A percentile compares a stretch with the other conserved stretches of the same genome.
These are phyloP conservation scores for Nomada hirtipes DNA, from an alignment of 2,888 invertebrate species.

Conservation along the genomic window DNA sequence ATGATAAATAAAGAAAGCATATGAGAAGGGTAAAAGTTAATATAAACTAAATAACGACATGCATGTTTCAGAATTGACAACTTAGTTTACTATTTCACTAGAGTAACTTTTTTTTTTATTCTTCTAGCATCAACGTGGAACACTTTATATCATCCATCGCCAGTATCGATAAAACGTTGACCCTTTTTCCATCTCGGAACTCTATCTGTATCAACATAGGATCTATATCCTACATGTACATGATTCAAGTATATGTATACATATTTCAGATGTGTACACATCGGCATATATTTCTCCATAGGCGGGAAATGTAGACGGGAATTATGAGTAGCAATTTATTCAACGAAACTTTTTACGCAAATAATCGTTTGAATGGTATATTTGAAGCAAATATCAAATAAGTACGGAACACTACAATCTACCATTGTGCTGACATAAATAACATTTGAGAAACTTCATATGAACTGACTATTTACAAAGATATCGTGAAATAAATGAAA, in stretches of 20 bases:
- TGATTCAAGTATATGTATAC: conserved; percentile 9
- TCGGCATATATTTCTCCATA: neutral
- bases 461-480: too few species aligned
- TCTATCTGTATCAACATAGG: conserved; percentile 46
- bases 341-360: neutral
- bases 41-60: too few species aligned
- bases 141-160: conserved; percentile 25
- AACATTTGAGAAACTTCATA: too few species aligned
- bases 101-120: neutral
- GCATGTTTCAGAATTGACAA: neutral
- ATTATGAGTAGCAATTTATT: neutral
- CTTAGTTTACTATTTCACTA: neutral
- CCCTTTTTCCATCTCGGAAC: conserved; percentile 42
- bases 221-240: conserved; percentile 23
- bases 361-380: neutral
- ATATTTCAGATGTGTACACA: conserved; percentile 30
- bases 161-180: conserved; percentile 49
- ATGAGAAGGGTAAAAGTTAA: too few species aligned
- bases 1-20: too few species aligned
- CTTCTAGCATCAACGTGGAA: conserved; percentile 25
- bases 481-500: too few species aligned
- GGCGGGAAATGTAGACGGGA: neutral
- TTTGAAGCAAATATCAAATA: too few species aligned
- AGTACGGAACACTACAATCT: too few species aligned
- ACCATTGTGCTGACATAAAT: too few species aligned